A percentile compares a stretch with the other conserved stretches of the same genome.
Evolutionary conservation across 2,113 vertebrate species (phyloP).

Genomic region (Bubo scandiacus): DNA sequence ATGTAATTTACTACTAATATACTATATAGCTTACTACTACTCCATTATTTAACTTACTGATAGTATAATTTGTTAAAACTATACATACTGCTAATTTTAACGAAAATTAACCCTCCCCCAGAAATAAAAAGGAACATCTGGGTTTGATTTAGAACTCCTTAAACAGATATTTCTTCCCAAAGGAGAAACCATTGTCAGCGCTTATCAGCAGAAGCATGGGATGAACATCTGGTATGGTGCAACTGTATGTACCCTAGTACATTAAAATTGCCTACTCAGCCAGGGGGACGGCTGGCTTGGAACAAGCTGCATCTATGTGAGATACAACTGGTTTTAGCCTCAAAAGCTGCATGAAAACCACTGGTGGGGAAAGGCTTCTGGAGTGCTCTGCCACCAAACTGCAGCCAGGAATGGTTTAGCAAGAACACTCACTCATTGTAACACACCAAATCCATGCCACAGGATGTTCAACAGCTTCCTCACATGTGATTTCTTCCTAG

Average conservation of each 20-base stretch:
- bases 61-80: background rate
- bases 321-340: background rate
- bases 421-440: fast-evolving
- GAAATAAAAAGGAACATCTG: background rate
- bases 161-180: background rate
- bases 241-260: background rate
- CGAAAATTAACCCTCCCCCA: fast-evolving
- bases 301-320: background rate
- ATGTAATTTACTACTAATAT: background rate
- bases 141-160: background rate
- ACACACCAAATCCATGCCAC: background rate
- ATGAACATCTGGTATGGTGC: background rate
- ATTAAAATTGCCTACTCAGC: background rate
- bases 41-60: background rate
- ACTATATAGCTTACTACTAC: background rate
- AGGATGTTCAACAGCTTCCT: background rate
- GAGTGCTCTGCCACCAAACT: background rate
- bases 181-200: background rate
- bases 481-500: background rate
- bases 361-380: background rate
- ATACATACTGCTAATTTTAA: background rate
- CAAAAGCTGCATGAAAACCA: background rate
- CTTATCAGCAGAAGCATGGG: background rate
- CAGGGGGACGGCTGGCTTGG: background rate
- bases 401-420: background rate